A percentile compares a stretch with the other conserved stretches of the same genome.
Conservation (phyloP, 2,888 invertebrate genomes). For the Antheraea assamensis region DNA sequence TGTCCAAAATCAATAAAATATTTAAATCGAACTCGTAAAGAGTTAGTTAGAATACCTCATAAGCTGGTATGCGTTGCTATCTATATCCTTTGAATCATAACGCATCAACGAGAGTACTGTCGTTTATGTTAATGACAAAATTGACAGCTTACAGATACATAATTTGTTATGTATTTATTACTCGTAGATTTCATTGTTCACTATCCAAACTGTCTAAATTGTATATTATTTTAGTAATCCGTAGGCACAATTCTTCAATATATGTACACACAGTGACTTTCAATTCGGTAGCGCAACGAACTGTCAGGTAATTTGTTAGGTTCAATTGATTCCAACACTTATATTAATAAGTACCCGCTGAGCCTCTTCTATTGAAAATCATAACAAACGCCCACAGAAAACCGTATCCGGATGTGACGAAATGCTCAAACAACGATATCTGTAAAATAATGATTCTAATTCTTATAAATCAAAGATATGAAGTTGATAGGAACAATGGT, state of each 20-base stretch:
- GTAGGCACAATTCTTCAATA: not conserved
- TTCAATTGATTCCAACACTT: conserved; percentile 29
- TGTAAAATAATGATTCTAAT: not conserved
- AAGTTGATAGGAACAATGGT: no score
- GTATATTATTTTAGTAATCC: not conserved
- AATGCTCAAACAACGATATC: not conserved
- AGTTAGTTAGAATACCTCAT: no score
- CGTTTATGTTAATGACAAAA: no score
- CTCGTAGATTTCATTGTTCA: not conserved
- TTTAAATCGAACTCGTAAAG: no score
- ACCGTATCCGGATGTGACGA: not conserved
- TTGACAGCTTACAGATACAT: no score
- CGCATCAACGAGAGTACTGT: no score
- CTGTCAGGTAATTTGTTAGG: conserved; percentile 41
- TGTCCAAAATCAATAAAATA: no score
- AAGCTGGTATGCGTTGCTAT: no score
- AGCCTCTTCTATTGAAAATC: not conserved
- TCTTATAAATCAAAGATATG: not conserved
- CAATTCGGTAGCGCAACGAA: conserved; percentile 48
- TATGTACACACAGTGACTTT: conserved; percentile 34
- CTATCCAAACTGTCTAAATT: not conserved
- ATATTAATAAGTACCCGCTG: not conserved
- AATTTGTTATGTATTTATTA: no score
- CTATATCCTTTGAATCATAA: no score
- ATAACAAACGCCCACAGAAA: not conserved